Evolutionary conservation across 2,797 vertebrate genomes (phyloP).

Genomic region (Limosa lapponica): DNA sequence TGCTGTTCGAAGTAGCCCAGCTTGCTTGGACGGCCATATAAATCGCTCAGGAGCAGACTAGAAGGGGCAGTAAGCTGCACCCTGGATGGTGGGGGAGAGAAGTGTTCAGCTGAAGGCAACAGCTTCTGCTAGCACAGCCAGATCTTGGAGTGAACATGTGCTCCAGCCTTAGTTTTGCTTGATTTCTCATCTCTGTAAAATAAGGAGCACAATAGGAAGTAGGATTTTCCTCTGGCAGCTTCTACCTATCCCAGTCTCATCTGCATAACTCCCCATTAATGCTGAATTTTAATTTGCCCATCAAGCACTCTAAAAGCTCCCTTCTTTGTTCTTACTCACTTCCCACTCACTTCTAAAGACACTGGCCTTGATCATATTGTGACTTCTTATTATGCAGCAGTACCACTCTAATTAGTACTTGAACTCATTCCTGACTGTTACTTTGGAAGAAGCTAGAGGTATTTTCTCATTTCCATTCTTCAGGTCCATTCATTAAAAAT

Average conservation of each 20-base stretch:
- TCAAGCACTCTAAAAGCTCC: not conserved
- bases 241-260: not conserved
- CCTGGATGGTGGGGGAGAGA: not conserved
- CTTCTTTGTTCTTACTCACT: not conserved
- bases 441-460: not conserved
- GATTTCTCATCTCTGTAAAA: not conserved
- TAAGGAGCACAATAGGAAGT: not conserved
- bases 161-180: not conserved
- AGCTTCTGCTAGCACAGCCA: not conserved
- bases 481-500: not conserved
- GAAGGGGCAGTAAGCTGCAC: not conserved
- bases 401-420: not conserved
- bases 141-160: not conserved
- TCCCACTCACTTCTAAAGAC: constrained; percentile 5
- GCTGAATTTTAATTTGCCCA: not conserved
- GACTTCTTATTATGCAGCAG: not conserved
- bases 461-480: not conserved
- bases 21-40: accelerated
- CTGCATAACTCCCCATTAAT: not conserved
- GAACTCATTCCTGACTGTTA: not conserved
- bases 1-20: not conserved
- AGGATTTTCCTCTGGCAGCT: not conserved
- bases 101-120: not conserved
- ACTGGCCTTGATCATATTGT: not conserved
- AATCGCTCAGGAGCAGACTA: not conserved